Base-by-base conservation (phyloP, 2,888 invertebrate species). In the Frankliniella intonsa region DNA sequence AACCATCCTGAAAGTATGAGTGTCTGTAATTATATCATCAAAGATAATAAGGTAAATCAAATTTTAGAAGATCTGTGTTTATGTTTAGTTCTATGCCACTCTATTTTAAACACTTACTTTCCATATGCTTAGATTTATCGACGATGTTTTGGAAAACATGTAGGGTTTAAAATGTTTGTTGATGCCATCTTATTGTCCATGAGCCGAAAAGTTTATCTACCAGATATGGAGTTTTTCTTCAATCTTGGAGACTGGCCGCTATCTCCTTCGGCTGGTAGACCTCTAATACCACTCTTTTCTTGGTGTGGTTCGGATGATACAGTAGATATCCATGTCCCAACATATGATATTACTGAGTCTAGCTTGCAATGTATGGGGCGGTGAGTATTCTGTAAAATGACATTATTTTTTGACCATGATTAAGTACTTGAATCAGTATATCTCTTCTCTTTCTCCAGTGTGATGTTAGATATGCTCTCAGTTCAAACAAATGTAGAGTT, bases 211-310 rank as follows among this genome's bases (percentile, higher is more conserved):
- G 93, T 94, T 38, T 86, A 89, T 38, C 87, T 98, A 82, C 97
- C 97, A 8, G 94, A 98, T 88, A 89, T 95, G 85, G 97, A 98
- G 88, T 92, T 98, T 86, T 94, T 97, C 85, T 91, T 95, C 80
- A 99, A 98, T 89, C 90, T 98, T 19, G 98, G 98, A 22, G 98
- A 99, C 88, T 98, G 98, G 98, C 98, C 98, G 0, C 88, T 98
- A 49, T 92, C 93, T 2, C 86, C 87, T 25, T 87, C 87, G 84
- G 89, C 90, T 83, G 90, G 87, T 76, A 88, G 90, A 0, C 87
- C 90, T 19, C 90, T 90, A 17, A 90, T 93, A 84, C 97, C 98
- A 2, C 92, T 99, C 83, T 95, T 98, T 87, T 98, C 98, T 22
- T 99, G 98, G 98, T 98, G 98, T 88, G 97, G 97, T 1, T 97